Percentiles rank a stretch among this genome's conserved stretches.
phyloP scores from a whole-genome alignment of 1,140 invertebrate genomes.

The Cotesia typhae region DNA sequence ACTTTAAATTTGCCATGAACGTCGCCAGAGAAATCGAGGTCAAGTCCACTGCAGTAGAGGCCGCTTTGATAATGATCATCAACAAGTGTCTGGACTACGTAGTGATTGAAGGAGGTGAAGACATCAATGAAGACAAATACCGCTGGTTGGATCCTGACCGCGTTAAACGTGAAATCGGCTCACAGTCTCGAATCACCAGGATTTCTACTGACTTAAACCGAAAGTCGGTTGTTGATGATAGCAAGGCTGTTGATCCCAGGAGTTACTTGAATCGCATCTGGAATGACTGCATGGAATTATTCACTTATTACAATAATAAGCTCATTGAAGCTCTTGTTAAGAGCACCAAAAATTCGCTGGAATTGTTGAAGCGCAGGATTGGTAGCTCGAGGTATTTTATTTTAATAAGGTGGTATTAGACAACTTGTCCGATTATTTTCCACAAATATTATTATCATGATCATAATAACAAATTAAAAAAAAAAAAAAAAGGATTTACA shows the following conservation, averaged over 20 bases:
- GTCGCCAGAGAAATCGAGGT: conserved; percentile 64
- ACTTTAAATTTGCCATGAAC: conserved; percentile 61
- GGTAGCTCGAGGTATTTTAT: conserved; percentile 52
- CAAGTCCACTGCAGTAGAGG: conserved; percentile 72
- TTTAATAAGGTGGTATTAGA: neutral
- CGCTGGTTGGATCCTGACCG: conserved; percentile 73
- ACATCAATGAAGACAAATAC: conserved; percentile 62
- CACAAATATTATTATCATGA: neutral
- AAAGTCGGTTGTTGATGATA: conserved; percentile 69
- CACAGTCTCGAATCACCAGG: conserved; percentile 63
- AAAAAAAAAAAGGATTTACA: too few relatives aligned
- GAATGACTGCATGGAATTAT: conserved; percentile 79
- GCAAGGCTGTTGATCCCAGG: conserved; percentile 66
- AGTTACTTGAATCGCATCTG: conserved; percentile 71
- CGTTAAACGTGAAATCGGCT: conserved; percentile 67
- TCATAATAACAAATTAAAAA: too few relatives aligned
- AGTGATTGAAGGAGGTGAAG: conserved; percentile 66
- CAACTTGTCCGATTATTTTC: neutral
- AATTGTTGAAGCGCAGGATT: conserved; percentile 71
- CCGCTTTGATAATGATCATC: conserved; percentile 74
- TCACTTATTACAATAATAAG: conserved; percentile 77
- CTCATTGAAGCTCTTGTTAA: conserved; percentile 75
- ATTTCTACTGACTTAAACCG: conserved; percentile 38
- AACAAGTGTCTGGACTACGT: conserved; percentile 74
- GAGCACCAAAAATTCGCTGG: conserved; percentile 74